Conservation (phyloP, 1,140 invertebrate genomes). For the Caenorhabditis latens region DNA sequence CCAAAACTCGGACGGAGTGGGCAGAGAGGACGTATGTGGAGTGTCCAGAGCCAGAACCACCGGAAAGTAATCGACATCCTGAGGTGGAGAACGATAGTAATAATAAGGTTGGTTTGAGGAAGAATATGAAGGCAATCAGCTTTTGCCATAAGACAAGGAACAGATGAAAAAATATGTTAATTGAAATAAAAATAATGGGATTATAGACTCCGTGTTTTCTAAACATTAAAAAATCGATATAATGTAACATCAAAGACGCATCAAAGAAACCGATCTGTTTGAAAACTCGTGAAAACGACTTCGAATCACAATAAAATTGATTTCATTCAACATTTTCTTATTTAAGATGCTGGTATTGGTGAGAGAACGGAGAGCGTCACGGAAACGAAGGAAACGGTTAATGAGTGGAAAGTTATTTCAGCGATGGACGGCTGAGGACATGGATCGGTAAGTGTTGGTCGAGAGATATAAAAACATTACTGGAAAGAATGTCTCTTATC, state of each 20-base stretch:
- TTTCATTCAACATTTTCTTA: neutral
- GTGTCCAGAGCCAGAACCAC: slow-evolving; percentile 70
- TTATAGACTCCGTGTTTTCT: neutral
- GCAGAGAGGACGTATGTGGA: slow-evolving; percentile 70
- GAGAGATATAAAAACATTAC: neutral
- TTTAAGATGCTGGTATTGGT: slow-evolving; percentile 63
- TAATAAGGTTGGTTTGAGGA: slow-evolving; percentile 60
- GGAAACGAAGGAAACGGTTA: slow-evolving; percentile 66
- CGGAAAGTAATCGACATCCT: slow-evolving; percentile 57
- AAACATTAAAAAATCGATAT: neutral
- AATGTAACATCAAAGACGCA: too few relatives aligned
- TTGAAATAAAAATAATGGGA: neutral
- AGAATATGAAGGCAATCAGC: too few relatives aligned
- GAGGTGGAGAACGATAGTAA: slow-evolving; percentile 61
- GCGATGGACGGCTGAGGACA: slow-evolving; percentile 77
- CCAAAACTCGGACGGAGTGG: slow-evolving; percentile 62
- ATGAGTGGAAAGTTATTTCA: slow-evolving; percentile 74
- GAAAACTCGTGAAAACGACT: neutral
- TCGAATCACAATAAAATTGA: neutral
- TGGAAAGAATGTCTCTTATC: neutral
- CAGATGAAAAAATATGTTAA: neutral
- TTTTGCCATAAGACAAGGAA: neutral
- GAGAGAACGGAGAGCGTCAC: slow-evolving; percentile 57
- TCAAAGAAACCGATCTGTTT: neutral
- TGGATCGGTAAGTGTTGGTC: slow-evolving; percentile 72